Evolutionary conservation across 1,140 invertebrate genomes (phyloP), one percentile per base, ranked within the genome.

Genomic region (Nixonia krombeini): DNA sequence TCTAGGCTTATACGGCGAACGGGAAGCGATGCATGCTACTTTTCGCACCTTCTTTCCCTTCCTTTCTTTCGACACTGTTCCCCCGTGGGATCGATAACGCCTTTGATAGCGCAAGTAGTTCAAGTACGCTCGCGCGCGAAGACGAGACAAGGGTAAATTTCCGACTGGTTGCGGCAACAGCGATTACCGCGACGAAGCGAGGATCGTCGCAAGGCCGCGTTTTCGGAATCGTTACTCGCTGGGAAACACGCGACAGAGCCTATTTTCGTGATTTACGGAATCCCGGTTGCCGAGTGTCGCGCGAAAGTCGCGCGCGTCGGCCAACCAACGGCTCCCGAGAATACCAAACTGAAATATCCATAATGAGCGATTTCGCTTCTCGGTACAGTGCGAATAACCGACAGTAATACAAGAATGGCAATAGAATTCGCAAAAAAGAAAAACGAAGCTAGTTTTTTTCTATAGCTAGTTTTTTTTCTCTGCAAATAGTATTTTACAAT

Each of bases 131-230:
- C 50, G 58, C 35, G 37, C 53, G 53, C 50, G 62, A 65, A 70
- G 67, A 70, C 67, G 62, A 70, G 61, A 70, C 67, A 64, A 70
- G 67, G 67, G 59, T 70, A 70, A 57, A 58, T 64, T 70, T 45
- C 56, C 61, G 66, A 58, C 63, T 18, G 17, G 37, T 21, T 12
- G 15, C 37, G 17, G 33, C n/a, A 35, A 35, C 13, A 3, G 33
- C 33, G 33, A 35, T 12, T 31, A 37, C 63, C 53, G 58, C 52
- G 57, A 67, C 37, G 64, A 58, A 15, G 28, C 35, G 25, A 42
- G 35, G 51, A 61, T 61, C 45, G 45, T 50, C n/a, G 51, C 57
- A 68, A 68, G 65, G 65, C 49, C 65, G 49, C 21, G 23, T 52
- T 68, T 62, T 58, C 42, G 37, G 49, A 16, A 68, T 61, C 46